Percentiles rank a stretch among this genome's conserved stretches.
phyloP scores from a whole-genome alignment of 2,888 invertebrate species.

The Tipula unca region DNA sequence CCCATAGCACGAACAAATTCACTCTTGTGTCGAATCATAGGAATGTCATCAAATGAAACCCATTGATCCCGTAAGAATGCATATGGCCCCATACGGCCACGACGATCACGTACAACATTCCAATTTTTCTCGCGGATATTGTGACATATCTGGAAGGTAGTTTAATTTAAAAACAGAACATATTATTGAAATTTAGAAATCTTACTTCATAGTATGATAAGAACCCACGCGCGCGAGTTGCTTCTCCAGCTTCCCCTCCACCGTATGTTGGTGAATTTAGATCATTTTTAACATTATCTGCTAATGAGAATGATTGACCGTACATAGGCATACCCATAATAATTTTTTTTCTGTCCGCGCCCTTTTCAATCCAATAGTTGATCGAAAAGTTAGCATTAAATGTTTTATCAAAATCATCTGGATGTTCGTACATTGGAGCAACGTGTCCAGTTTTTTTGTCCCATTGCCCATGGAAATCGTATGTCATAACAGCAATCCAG shows the following conservation, averaged over 20 bases:
- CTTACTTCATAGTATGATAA: conserved; percentile 69
- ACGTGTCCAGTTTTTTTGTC: conserved; percentile 85
- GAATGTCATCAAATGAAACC: conserved; percentile 87
- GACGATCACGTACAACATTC: conserved; percentile 67
- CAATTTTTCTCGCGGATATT: conserved; percentile 66
- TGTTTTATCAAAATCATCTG: conserved; percentile 61
- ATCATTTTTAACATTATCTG: conserved; percentile 53
- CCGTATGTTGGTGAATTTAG: conserved; percentile 74
- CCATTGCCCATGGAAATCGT: conserved; percentile 89
- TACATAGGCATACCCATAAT: conserved; percentile 85
- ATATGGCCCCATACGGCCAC: conserved; percentile 80
- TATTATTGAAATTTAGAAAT: neutral
- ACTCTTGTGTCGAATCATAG: conserved; percentile 74
- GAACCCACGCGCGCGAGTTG: conserved; percentile 79
- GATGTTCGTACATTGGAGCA: conserved; percentile 74
- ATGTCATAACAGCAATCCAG: conserved; percentile 87
- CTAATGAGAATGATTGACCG: conserved; percentile 78
- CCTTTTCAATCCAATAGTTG: conserved; percentile 75
- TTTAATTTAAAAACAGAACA: too few species aligned
- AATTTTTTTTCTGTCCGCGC: conserved; percentile 68
- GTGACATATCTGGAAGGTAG: conserved; percentile 54
- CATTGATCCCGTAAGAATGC: conserved; percentile 78
- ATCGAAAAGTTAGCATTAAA: conserved; percentile 84
- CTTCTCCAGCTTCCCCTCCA: conserved; percentile 82
- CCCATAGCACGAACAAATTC: conserved; percentile 71